A percentile compares a stretch with the other conserved stretches of the same genome.
Conservation (phyloP, 2,797 vertebrate genomes). For the Fistularia tabacaria region DNA sequence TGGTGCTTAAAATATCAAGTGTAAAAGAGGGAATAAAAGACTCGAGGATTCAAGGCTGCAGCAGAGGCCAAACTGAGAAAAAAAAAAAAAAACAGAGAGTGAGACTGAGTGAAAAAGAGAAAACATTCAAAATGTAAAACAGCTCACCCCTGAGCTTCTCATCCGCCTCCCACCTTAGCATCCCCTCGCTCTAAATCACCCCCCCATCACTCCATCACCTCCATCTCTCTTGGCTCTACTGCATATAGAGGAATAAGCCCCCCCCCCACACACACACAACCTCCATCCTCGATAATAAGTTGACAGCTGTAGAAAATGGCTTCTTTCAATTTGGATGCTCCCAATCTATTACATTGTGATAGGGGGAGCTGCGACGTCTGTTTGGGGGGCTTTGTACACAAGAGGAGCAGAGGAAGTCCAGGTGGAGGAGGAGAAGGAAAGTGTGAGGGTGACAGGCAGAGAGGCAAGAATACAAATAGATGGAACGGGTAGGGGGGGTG, state of each 20-base stretch:
- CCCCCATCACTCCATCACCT: conserved; percentile 38
- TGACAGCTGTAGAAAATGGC: conserved; percentile 82
- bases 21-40: conserved; percentile 41
- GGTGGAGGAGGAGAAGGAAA: conserved; percentile 19
- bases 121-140: conserved; percentile 71
- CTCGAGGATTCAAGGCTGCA: conserved; percentile 41
- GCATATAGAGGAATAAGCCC: conserved; percentile 55
- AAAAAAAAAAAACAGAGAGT: conserved; percentile 30
- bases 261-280: too few relatives aligned
- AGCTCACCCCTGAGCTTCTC: conserved; percentile 46
- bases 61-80: conserved; percentile 40
- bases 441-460: conserved; percentile 6
- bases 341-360: conserved; percentile 74
- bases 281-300: conserved; percentile 66
- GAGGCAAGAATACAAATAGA: conserved; percentile 9
- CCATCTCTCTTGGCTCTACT: conserved; percentile 41
- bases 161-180: conserved; percentile 24
- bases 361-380: conserved; percentile 53
- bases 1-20: conserved; percentile 39
- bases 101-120: conserved; percentile 26
- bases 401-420: conserved; percentile 26
- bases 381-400: conserved; percentile 46
- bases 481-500: not conserved
- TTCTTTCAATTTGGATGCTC: conserved; percentile 74
- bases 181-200: conserved; percentile 35